phyloP scores from a whole-genome alignment of 2,113 vertebrate species.

The Lucifuga dentata region DNA sequence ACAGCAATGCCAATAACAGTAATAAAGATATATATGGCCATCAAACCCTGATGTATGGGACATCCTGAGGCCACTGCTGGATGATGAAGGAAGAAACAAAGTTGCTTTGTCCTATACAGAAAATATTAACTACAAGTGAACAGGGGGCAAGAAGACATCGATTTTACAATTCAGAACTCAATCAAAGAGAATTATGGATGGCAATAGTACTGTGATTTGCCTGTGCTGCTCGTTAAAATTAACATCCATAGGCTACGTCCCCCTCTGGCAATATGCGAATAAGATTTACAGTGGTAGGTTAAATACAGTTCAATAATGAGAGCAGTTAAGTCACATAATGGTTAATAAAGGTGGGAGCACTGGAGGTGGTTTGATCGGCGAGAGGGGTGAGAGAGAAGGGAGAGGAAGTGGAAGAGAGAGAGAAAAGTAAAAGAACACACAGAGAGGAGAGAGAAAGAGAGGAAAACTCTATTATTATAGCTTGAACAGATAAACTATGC shows the following conservation, averaged over 20 bases:
- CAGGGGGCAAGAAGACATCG: conserved; percentile 68
- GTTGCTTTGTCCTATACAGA: conserved; percentile 64
- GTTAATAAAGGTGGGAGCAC: conserved; percentile 37
- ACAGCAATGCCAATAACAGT: conserved; percentile 64
- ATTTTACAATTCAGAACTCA: conserved; percentile 79
- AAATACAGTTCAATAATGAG: conserved; percentile 59
- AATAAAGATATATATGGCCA: conserved; percentile 55
- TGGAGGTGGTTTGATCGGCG: conserved; percentile 19
- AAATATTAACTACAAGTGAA: conserved; percentile 77
- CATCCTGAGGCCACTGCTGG: conserved; percentile 49
- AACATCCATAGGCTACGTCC: conserved; percentile 60
- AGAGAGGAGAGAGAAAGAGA: conserved; percentile 13
- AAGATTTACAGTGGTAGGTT: conserved; percentile 62
- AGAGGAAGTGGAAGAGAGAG: background rate
- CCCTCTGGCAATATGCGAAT: conserved; percentile 52
- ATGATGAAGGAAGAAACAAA: conserved; percentile 65
- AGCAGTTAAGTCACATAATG: conserved; percentile 53
- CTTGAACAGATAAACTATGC: conserved; percentile 68
- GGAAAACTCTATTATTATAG: conserved; percentile 55
- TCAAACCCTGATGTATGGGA: conserved; percentile 45
- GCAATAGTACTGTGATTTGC: conserved; percentile 60
- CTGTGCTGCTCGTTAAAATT: conserved; percentile 73
- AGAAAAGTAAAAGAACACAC: conserved; percentile 4
- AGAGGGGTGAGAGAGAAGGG: background rate
- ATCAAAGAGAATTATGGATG: conserved; percentile 79